Base-by-base conservation (phyloP, 2,797 vertebrate species). In the Myiotriccus ornatus region DNA sequence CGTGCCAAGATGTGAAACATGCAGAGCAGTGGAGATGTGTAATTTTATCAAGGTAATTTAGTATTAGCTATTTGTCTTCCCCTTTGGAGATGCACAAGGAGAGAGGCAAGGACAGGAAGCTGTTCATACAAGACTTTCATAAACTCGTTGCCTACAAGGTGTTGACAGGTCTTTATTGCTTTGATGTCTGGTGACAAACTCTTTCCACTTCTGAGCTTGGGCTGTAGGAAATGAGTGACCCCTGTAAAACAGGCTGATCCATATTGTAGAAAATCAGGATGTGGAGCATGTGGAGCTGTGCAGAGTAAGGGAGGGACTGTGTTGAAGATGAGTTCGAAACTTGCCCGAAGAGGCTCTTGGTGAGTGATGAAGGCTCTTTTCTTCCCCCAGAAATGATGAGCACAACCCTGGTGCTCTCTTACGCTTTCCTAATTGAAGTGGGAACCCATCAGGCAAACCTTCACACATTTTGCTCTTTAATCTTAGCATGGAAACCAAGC, bases 61-160 rank as follows among this genome's bases (percentile, higher is more conserved):
- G 14, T 62, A 49, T 60, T 85, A 64, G 60, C 65, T 12, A 23
- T 94, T 69, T 78, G 39, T 52, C 32, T 47, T 50, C 68, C 78
- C 34, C 90, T 30, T 32, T 85, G 30, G 41, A 87, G 74, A 64
- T 59, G 35, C n/a, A 35, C 64, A 55, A 92, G 67, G 86, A 95
- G 56, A 93, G 64, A 44, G 27, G 30, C 64, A 73, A 82, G 83
- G 71, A 55, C 55, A 74, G 73, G 59, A 80, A n/a, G 35, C 57
- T 64, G 78, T 76, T 65, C 25, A 3, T 67, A 27, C 1, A 10
- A 24, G n/a, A 50, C 47, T 83, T 94, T 87, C 13, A 50, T 93
- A 68, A 87, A 63, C 10, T 10, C 56, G 25, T 35, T 69, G 60
- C 60, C 43, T 82, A 7, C n/a, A 43, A 71, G 64, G 41, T 24